Base-by-base conservation (phyloP, 2,888 invertebrate genomes). In the Phaonia tiefii region DNA sequence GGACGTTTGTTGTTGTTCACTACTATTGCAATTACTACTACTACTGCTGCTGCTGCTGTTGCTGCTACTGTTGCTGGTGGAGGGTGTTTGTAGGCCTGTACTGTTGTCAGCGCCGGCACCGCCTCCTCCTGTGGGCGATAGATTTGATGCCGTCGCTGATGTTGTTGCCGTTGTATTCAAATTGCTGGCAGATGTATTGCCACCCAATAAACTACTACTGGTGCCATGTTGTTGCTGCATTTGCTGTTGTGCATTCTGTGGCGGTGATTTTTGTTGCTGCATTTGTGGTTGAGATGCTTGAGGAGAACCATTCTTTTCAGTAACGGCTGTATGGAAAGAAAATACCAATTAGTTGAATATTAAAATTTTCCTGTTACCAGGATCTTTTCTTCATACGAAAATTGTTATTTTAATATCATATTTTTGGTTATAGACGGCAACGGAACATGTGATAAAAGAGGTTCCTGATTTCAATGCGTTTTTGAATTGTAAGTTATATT, bases 301-400 rank as follows among this genome's bases (percentile, higher is more conserved):
- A 84, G n/a, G n/a, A n/a, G 90, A 87, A 82, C 90, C 90, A 86
- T 90, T 90, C 79, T 90, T 90, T 84, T 90, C 90, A 51, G 85
- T 86, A 77, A 87, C 89, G 82, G 88, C 87, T 88, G 73, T 58
- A 73, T 65, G 44, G 22, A 26, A 42, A 60, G 11, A 31, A n/a
- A n/a, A n/a, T n/a, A n/a, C n/a, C n/a, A n/a, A n/a, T n/a, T n/a
- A n/a, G n/a, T n/a, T n/a, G n/a, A n/a, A n/a, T n/a, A n/a, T n/a
- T n/a, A n/a, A n/a, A n/a, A n/a, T n/a, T n/a, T n/a, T n/a, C n/a
- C n/a, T n/a, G n/a, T n/a, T n/a, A n/a, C n/a, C n/a, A n/a, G n/a
- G n/a, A n/a, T n/a, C n/a, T n/a, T n/a, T n/a, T n/a, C n/a, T n/a
- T n/a, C n/a, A n/a, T n/a, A n/a, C n/a, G n/a, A n/a, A n/a, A n/a